These are phyloP conservation scores for Anguilla japonica DNA, from an alignment of 2,113 vertebrate species.

Conservation along the genomic window DNA sequence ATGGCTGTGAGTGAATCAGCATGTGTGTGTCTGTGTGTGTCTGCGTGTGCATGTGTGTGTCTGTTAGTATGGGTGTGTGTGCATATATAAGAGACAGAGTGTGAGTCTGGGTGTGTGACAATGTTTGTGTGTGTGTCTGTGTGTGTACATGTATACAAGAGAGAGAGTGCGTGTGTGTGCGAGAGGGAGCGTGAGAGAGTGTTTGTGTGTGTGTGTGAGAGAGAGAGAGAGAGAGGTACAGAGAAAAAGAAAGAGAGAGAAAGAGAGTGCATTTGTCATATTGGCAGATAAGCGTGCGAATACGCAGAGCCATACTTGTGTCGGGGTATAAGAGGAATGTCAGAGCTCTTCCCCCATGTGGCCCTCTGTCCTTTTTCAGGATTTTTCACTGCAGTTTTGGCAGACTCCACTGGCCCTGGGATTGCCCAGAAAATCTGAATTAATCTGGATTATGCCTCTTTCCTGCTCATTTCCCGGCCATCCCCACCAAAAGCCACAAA, in stretches of 20 bases:
- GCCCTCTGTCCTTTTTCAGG: not conserved
- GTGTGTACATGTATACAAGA: too few species aligned
- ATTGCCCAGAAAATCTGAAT: slow-evolving; percentile 64
- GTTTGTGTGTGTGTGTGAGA: not conserved
- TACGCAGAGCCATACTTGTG: not conserved
- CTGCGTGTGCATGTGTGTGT: not conserved
- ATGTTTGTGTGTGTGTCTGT: not conserved
- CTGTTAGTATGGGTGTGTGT: not conserved
- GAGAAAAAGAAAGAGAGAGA: not conserved
- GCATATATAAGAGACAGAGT: not conserved
- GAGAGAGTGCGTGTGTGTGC: too few species aligned
- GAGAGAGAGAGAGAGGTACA: not conserved
- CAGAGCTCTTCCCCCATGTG: not conserved
- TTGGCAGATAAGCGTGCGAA: not conserved
- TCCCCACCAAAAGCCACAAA: not conserved
- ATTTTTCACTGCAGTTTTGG: too few species aligned
- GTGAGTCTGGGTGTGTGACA: not conserved
- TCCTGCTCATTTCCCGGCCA: not conserved
- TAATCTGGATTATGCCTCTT: slow-evolving; percentile 68
- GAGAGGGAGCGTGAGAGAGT: too few species aligned
- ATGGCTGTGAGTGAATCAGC: not conserved
- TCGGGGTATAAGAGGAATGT: not conserved
- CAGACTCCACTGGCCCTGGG: slow-evolving; percentile 27
- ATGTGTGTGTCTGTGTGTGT: not conserved
- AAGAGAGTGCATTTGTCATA: not conserved